These are phyloP conservation scores for Muscicapa striata DNA, from an alignment of 2,797 vertebrate genomes.

Conservation along the genomic window DNA sequence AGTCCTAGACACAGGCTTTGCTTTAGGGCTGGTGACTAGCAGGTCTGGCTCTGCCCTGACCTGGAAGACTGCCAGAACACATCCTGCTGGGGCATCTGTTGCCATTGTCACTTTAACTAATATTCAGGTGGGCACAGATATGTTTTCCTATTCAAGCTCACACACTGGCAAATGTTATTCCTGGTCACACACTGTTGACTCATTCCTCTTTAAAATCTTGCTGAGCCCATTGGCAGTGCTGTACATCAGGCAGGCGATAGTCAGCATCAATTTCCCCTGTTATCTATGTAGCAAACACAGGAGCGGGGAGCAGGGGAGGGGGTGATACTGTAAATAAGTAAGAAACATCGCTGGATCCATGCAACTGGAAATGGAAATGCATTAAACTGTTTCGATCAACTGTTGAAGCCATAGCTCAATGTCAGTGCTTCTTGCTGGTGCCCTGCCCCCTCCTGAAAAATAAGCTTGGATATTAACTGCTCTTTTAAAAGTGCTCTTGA, in stretches of 20 bases:
- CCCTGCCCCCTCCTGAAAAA: conserved; percentile 10
- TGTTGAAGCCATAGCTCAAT: conserved; percentile 41
- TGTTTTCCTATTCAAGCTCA: conserved; percentile 7
- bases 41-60: neutral
- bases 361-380: conserved; percentile 60
- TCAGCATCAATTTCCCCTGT: conserved; percentile 54
- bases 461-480: conserved; percentile 40
- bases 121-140: neutral
- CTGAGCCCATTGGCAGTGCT: conserved; percentile 40
- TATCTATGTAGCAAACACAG: conserved; percentile 36
- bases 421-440: neutral
- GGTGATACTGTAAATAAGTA: conserved; percentile 58
- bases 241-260: conserved; percentile 22
- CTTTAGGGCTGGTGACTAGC: neutral
- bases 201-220: conserved; percentile 49
- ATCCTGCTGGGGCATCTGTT: conserved; percentile 9
- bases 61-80: neutral
- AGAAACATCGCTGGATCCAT: conserved; percentile 41
- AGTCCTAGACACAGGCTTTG: neutral
- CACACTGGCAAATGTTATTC: conserved; percentile 37
- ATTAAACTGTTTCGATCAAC: conserved; percentile 54
- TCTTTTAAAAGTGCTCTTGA: conserved; percentile 44
- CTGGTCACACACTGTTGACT: conserved; percentile 48
- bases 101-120: conserved; percentile 25
- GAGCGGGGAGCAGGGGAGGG: neutral